Base-by-base conservation (phyloP, 2,113 vertebrate species). In the Rutilus rutilus region DNA sequence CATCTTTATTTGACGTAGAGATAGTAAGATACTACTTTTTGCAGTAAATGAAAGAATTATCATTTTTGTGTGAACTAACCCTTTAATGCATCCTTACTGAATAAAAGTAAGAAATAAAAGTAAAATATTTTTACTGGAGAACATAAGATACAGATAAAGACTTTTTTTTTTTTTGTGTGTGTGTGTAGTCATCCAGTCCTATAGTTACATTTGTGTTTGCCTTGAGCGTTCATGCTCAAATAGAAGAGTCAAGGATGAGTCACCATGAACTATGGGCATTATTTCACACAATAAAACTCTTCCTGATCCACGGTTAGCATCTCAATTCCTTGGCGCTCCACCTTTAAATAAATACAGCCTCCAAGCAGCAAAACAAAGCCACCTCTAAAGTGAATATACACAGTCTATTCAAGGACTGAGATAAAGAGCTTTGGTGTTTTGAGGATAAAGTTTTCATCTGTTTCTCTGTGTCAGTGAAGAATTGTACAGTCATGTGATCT, bases 401-500 rank as follows among this genome's bases (percentile, higher is more conserved):
- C 54, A 45, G 17, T 59, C 11, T 76, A 30, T 47, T 76, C 25
- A 3, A 15, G 39, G 73, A 23, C 47, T 17, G 5, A 74, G 69
- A 54, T 67, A n/a, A 79, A 62, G n/a, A 52, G 60, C 79, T 76
- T 59, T 65, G 33, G 25, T 10, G 50, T 52, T 54, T 59, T 79
- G 77, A 25, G 23, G 14, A 45, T 39, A n/a, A 52, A 45, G 65
- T 50, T 27, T 19, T 25, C 27, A 57, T 50, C 64, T 67, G 10
- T 65, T 23, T 84, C 45, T 47, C n/a, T 59, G 30, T 33, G 19
- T 10, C 19, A 33, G 54, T 36, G 42, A 79, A 62, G 23, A 17
- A 9, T 79, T 79, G 14, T 36, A 57, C 19, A 79, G 77, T 45
- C 54, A 15, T 6, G 5, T 33, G 42, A 47, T 65, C 57, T 45